Percentiles rank a stretch among this genome's conserved stretches.
Evolutionary conservation across 2,888 invertebrate genomes (phyloP).

Genomic region (Hanleya hanleyi): DNA sequence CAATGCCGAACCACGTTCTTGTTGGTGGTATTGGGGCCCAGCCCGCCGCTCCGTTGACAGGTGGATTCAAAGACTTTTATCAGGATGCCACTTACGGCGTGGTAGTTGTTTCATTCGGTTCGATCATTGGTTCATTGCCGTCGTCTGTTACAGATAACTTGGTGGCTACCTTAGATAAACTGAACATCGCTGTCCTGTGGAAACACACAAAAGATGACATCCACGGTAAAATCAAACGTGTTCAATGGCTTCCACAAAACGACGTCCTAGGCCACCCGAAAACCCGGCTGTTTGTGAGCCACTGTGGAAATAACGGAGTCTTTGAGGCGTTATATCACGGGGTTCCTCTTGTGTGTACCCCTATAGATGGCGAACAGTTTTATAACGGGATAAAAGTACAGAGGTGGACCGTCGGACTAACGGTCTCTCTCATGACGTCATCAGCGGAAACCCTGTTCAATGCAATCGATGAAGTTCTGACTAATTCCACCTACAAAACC

Average conservation of each 20-base stretch:
- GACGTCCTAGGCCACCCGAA: constrained; percentile 48
- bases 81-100: constrained; percentile 41
- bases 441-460: constrained; percentile 26
- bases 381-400: constrained; percentile 40
- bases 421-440: constrained; percentile 30
- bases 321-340: constrained; percentile 52
- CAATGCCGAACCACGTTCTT: constrained; percentile 38
- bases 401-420: constrained; percentile 41
- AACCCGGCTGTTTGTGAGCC: constrained; percentile 48
- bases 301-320: constrained; percentile 51
- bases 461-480: constrained; percentile 32
- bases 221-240: constrained; percentile 20
- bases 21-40: constrained; percentile 39
- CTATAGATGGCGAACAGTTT: constrained; percentile 44
- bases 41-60: constrained; percentile 32
- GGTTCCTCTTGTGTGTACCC: constrained; percentile 50
- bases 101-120: constrained; percentile 49
- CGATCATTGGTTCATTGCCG: background rate
- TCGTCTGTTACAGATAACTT: background rate
- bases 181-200: background rate
- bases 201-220: background rate
- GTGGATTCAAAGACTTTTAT: constrained; percentile 34
- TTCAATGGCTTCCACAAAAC: constrained; percentile 50
- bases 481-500: constrained; percentile 28
- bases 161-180: background rate